Evolutionary conservation across 2,888 invertebrate species (phyloP).

Genomic region (Idaea biselata): DNA sequence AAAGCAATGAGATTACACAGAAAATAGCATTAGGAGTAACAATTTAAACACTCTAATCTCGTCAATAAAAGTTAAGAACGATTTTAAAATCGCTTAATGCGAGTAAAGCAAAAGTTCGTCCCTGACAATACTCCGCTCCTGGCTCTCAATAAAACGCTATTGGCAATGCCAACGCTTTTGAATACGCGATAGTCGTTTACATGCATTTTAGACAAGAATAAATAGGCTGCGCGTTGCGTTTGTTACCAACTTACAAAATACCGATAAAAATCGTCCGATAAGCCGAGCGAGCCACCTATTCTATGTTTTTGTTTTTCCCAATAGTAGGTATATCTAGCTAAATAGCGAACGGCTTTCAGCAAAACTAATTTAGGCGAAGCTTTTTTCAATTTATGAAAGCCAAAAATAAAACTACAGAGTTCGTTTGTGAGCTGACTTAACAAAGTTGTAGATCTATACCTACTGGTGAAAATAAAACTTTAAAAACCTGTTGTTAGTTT

Average conservation of each 20-base stretch:
- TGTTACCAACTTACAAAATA: slow-evolving; percentile 31
- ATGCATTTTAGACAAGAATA: slow-evolving; percentile 53
- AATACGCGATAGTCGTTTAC: slow-evolving; percentile 37
- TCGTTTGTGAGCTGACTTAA: not conserved
- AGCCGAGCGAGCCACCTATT: not conserved
- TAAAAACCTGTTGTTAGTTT: not conserved
- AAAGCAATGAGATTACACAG: not conserved
- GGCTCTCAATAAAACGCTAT: slow-evolving; percentile 49
- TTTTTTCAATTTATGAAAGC: slow-evolving; percentile 1
- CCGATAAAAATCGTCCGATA: not conserved
- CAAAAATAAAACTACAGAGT: not conserved
- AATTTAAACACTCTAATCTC: not conserved
- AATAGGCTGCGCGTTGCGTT: slow-evolving; percentile 41
- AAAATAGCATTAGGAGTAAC: not conserved
- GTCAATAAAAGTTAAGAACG: not conserved
- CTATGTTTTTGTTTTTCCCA: not conserved
- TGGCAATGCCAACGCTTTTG: slow-evolving; percentile 40
- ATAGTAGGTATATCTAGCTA: not conserved
- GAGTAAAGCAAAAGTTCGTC: not conserved
- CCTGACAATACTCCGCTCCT: slow-evolving; percentile 20
- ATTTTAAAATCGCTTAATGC: not conserved
- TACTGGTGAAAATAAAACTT: not conserved
- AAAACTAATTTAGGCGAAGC: not conserved
- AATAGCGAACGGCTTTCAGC: not conserved
- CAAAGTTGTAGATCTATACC: not conserved